Conservation (phyloP, 2,113 vertebrate genomes). For the Pithys albifrons region DNA sequence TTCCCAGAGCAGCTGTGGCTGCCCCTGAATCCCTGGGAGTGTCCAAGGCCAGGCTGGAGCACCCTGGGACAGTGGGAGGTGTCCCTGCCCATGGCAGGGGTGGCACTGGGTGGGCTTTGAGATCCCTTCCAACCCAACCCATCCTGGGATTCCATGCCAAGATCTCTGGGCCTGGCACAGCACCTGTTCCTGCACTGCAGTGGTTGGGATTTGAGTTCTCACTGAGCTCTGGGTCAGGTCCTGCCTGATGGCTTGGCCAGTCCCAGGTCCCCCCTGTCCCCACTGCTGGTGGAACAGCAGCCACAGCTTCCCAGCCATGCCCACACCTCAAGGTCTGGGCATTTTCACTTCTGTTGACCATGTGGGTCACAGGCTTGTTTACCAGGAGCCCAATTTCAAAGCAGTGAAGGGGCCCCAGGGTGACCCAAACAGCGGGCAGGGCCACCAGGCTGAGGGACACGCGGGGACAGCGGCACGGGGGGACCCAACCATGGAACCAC, state of each 20-base stretch:
- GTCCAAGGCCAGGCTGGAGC: neutral
- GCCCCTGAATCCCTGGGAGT: neutral
- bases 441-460: rapidly evolving
- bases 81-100: neutral
- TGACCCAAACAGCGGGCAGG: neutral
- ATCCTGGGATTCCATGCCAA: neutral
- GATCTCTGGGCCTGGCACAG: neutral
- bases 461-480: rapidly evolving
- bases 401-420: neutral
- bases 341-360: neutral
- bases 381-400: neutral
- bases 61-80: neutral
- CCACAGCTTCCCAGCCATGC: rapidly evolving
- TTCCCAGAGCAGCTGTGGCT: neutral
- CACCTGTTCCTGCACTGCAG: neutral
- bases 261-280: neutral
- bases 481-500: neutral
- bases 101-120: neutral
- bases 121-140: neutral
- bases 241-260: neutral
- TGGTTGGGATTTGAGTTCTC: neutral
- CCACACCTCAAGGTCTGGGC: neutral
- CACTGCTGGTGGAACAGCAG: neutral
- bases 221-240: neutral
- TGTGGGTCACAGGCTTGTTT: neutral